A percentile compares a stretch with the other conserved stretches of the same genome.
phyloP scores from a whole-genome alignment of 1,140 invertebrate genomes.

The Scylla paramamosain region DNA sequence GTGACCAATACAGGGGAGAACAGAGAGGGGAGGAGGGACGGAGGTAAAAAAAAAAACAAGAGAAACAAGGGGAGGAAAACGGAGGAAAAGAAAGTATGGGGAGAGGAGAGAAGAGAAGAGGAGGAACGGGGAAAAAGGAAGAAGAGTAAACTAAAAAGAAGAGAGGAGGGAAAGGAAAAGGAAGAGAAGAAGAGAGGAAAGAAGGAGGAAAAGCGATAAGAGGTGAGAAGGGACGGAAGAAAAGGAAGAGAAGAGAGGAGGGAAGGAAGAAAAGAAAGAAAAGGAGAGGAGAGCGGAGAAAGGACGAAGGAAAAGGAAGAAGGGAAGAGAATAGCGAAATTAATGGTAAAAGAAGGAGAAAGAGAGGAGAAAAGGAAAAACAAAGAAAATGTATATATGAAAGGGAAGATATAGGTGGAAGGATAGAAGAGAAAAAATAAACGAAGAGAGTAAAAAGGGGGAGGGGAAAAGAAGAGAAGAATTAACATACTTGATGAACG shows the following conservation, averaged over 20 bases:
- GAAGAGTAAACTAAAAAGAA: neutral
- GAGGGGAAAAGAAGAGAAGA: neutral
- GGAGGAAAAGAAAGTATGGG: neutral
- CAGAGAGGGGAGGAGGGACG: neutral
- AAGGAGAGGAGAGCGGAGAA: no score
- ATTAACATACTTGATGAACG: neutral
- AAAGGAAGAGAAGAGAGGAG: neutral
- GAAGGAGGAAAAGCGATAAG: neutral
- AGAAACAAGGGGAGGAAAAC: no score
- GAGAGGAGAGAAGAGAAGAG: neutral
- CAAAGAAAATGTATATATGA: no score
- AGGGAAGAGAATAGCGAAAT: neutral
- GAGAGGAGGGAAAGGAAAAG: neutral
- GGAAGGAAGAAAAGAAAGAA: no score
- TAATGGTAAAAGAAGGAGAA: no score
- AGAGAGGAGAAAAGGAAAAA: no score
- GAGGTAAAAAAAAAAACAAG: neutral
- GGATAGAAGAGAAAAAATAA: no score
- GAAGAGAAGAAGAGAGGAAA: neutral
- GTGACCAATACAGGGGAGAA: neutral
- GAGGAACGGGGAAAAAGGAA: neutral
- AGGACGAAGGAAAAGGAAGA: neutral
- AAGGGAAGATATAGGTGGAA: no score
- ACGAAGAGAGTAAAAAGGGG: no score
- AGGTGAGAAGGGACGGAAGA: neutral